Evolutionary conservation across 2,797 vertebrate genomes (phyloP).

Genomic region (Knipowitschia caucasica): DNA sequence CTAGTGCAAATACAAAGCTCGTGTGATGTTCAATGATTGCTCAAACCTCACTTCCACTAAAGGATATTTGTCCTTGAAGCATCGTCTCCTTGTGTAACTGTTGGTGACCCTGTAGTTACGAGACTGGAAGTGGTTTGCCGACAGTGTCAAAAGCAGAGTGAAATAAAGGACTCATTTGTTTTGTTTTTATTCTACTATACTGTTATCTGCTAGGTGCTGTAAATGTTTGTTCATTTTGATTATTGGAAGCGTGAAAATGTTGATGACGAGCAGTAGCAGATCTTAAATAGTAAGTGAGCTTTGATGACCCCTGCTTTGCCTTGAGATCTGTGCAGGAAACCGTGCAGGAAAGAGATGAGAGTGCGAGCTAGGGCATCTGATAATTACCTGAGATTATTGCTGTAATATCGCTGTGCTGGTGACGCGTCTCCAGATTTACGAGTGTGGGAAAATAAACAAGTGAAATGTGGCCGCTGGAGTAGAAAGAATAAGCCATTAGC

Average conservation of each 20-base stretch:
- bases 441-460: constrained; percentile 97
- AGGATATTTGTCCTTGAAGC: no score
- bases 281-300: neutral
- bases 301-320: neutral
- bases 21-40: no score
- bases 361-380: constrained; percentile 79
- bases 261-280: neutral
- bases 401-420: constrained; percentile 95
- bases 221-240: neutral
- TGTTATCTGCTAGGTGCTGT: no score
- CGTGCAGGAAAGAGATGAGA: constrained; percentile 31
- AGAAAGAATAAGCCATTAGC: constrained; percentile 99
- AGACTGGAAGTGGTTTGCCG: no score
- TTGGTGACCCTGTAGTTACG: no score
- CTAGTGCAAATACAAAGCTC: no score
- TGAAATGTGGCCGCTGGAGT: constrained; percentile 98
- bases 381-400: constrained; percentile 99
- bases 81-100: no score
- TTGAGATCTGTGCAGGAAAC: constrained; percentile 8
- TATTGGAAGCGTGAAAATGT: neutral
- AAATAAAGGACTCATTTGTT: no score
- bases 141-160: no score
- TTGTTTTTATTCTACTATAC: no score
- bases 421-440: constrained; percentile 95
- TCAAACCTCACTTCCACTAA: no score